Percentiles rank a stretch among this genome's conserved stretches.
phyloP scores from a whole-genome alignment of 2,888 invertebrate species.

The Tromatobia lineatoria region DNA sequence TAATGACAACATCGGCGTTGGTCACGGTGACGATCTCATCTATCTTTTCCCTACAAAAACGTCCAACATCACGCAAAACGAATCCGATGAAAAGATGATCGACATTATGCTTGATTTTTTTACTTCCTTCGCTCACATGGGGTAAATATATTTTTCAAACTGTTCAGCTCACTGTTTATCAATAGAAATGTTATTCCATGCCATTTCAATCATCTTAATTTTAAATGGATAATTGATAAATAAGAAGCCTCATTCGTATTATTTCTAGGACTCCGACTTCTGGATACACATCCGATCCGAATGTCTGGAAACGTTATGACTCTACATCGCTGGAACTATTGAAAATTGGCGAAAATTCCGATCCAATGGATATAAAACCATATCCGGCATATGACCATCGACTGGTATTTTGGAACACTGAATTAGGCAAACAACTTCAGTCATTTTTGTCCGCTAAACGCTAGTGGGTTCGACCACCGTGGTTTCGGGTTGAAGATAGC shows the following conservation, averaged over 20 bases:
- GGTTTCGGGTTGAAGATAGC: too few relatives aligned
- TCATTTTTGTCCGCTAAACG: neutral
- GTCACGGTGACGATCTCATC: conserved; percentile 86
- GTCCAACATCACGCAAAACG: conserved; percentile 59
- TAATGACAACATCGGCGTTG: conserved; percentile 77
- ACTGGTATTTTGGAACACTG: neutral
- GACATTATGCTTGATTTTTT: conserved; percentile 83
- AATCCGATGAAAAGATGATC: conserved; percentile 77
- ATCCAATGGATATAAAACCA: neutral
- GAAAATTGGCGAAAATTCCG: neutral
- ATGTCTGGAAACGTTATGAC: neutral
- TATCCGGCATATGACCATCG: neutral
- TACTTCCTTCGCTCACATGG: conserved; percentile 81
- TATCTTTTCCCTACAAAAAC: conserved; percentile 82
- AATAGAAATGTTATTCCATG: too few relatives aligned
- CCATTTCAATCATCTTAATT: neutral
- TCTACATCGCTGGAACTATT: neutral
- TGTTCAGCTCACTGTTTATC: neutral
- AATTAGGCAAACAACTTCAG: neutral
- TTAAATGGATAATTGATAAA: neutral
- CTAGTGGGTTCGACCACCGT: too few relatives aligned
- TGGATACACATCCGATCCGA: neutral
- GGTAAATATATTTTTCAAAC: conserved; percentile 63
- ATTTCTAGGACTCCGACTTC: conserved; percentile 11
- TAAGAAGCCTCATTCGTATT: too few relatives aligned